Evolutionary conservation across 1,140 invertebrate genomes (phyloP).

Genomic region (Choristoneura fumiferana): DNA sequence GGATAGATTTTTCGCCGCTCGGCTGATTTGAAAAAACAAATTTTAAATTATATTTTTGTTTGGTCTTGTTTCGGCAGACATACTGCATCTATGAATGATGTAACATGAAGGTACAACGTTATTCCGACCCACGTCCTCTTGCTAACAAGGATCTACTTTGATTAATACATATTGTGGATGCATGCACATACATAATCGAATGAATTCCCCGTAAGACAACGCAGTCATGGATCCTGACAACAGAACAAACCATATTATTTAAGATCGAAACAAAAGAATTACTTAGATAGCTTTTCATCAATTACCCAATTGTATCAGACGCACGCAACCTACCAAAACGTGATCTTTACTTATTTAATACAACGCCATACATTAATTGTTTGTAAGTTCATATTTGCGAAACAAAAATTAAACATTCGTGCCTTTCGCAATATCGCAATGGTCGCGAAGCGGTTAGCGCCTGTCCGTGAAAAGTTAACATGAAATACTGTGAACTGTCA

Average conservation of each 20-base stretch:
- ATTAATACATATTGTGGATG: neutral
- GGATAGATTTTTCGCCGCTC: too few relatives aligned
- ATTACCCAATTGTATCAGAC: conserved; percentile 10
- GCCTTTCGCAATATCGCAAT: conserved; percentile 14
- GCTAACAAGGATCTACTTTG: conserved; percentile 12
- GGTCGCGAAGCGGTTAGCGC: neutral
- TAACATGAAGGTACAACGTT: too few relatives aligned
- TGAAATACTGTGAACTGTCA: conserved; percentile 1
- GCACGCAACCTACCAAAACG: conserved; percentile 5
- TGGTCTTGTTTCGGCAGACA: too few relatives aligned
- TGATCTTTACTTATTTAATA: conserved; percentile 11
- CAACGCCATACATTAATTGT: neutral
- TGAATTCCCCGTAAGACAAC: conserved; percentile 2
- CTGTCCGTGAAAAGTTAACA: conserved; percentile 13
- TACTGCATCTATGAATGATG: too few relatives aligned
- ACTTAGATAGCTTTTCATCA: neutral
- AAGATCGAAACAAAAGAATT: conserved; percentile 1
- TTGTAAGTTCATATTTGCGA: conserved; percentile 6
- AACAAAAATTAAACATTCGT: conserved; percentile 16
- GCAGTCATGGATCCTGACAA: neutral
- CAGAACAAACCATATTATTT: conserved; percentile 2
- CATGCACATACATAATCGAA: conserved; percentile 11
- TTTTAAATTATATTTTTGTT: too few relatives aligned
- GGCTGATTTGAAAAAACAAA: too few relatives aligned
- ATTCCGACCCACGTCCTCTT: neutral